These are phyloP conservation scores for Agriopis marginaria DNA, from an alignment of 2,888 invertebrate genomes.

Conservation along the genomic window DNA sequence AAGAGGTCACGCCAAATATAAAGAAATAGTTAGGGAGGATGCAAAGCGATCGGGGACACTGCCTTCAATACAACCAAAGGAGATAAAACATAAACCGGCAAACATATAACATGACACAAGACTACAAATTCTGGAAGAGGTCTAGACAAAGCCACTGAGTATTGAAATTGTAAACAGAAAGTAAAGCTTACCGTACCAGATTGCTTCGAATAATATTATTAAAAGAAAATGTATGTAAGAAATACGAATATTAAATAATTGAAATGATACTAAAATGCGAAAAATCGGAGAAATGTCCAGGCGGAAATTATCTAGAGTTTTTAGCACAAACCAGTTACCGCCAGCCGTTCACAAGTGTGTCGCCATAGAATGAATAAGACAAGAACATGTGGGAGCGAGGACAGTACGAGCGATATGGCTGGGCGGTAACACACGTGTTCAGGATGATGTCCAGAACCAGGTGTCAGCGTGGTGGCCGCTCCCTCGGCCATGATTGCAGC, in stretches of 20 bases:
- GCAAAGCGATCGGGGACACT: constrained; percentile 87
- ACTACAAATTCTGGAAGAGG: constrained; percentile 68
- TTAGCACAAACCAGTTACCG: constrained; percentile 65
- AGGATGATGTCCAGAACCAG: constrained; percentile 82
- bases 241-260: constrained; percentile 56
- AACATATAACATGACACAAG: constrained; percentile 73
- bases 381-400: constrained; percentile 15
- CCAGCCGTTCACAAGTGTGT: constrained; percentile 55
- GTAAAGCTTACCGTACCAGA: constrained; percentile 73
- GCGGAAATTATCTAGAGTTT: constrained; percentile 67
- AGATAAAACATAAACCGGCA: constrained; percentile 72
- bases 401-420: constrained; percentile 47
- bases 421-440: constrained; percentile 61
- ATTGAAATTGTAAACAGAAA: constrained; percentile 61
- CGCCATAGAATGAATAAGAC: constrained; percentile 20
- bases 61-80: constrained; percentile 86
- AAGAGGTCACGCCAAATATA: constrained; percentile 86
- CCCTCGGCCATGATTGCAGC: constrained; percentile 85
- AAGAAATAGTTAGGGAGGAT: constrained; percentile 74
- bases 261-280: constrained; percentile 64
- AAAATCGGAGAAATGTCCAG: constrained; percentile 64
- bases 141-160: constrained; percentile 70
- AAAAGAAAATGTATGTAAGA: constrained; percentile 62
- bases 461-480: constrained; percentile 80
- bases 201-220: constrained; percentile 66